Base-by-base conservation (phyloP, 2,113 vertebrate genomes). In the Triplophysa dalaica region DNA sequence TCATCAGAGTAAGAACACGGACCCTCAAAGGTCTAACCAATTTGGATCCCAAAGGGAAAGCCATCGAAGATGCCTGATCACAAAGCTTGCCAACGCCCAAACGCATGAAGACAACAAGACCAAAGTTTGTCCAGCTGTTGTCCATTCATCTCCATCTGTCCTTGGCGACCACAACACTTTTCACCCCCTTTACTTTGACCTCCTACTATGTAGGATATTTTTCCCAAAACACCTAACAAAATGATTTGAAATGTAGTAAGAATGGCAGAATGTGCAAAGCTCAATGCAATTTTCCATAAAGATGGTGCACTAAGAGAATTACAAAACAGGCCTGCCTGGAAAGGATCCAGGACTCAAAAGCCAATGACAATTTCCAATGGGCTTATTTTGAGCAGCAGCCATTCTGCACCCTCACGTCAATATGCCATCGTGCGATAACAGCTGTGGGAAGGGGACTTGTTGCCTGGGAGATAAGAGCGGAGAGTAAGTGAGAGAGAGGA, bases 381-480 rank as follows among this genome's bases (percentile, higher is more conserved):
- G 52, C 75, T 81, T 13, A 77, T 83, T 82, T 75, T 61, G 85
- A 86, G 81, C 75, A 81, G 75, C n/a, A 52, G 81, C 81, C 73
- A 65, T 69, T 70, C 86, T 56, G 52, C 79, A 82, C 80, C 80
- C 84, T 88, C 78, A 85, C 82, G 82, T 84, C 85, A 87, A 89
- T 82, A 83, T 54, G 13, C 70, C 84, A 87, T 84, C 81, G 86
- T 85, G 81, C 33, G 88, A 88, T 86, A 90, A 83, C 84, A 89
- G 87, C 89, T 90, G 88, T 84, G 81, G 78, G 62, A 79, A 69
- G 29, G 66, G 62, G 78, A 84, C 81, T 87, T 90, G 89, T 90
- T 92, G 90, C 89, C 79, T 88, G 87, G 90, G 86, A 90, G 89
- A 91, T 90, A 88, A 85, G 84, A 76, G 69, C 11, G 50, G 29